These are phyloP conservation scores for Bombyx mori DNA, from an alignment of 1,140 invertebrate species.

Conservation along the genomic window ASM3026992v2 NC_085128.1:16003501-16004000, in stretches of 20 bases:
- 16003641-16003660: conserved; percentile 13
- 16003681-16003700: conserved; percentile 20
- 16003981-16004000: neutral
- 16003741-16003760: neutral
- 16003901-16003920: no score
- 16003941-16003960: neutral
- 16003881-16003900: no score
- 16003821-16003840: neutral
- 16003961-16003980: neutral
- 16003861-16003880: no score
- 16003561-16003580: no score
- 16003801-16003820: neutral
- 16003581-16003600: no score
- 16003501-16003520: no score
- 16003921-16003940: neutral
- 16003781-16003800: neutral
- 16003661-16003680: conserved; percentile 6
- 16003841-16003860: neutral
- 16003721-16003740: conserved; percentile 10
- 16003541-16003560: no score
- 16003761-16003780: neutral
- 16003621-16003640: neutral
- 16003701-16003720: conserved; percentile 30
- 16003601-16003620: no score
- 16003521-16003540: no score